Percentiles rank a stretch among this genome's conserved stretches.
phyloP scores from a whole-genome alignment of 2,113 vertebrate species.

The Gila orcuttii region DNA sequence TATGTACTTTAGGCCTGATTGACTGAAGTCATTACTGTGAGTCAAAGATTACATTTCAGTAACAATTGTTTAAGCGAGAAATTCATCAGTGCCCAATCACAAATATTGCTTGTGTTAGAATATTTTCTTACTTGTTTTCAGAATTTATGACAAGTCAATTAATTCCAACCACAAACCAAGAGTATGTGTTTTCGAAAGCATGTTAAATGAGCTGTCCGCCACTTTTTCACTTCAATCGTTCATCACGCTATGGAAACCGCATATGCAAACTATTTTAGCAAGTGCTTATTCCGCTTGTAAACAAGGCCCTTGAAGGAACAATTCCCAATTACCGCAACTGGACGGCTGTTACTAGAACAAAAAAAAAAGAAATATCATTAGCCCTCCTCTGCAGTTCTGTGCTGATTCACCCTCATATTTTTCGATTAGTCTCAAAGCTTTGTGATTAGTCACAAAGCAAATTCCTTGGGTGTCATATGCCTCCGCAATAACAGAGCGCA shows the following conservation, averaged over 20 bases:
- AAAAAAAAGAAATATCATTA: neutral
- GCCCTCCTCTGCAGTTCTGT: neutral
- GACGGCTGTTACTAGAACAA: neutral
- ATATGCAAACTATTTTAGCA: conserved; percentile 31
- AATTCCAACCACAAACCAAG: conserved; percentile 4
- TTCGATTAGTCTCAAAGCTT: neutral
- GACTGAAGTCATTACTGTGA: neutral
- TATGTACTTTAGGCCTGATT: neutral
- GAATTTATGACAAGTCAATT: conserved; percentile 11
- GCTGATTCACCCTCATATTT: neutral
- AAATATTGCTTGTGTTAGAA: conserved; percentile 1
- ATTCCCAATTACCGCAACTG: conserved; percentile 31
- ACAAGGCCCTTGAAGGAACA: conserved; percentile 19
- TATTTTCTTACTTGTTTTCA: neutral
- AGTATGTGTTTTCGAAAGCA: neutral
- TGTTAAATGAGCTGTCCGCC: neutral
- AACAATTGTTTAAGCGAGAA: conserved; percentile 13
- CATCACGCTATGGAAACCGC: neutral
- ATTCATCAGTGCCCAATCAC: neutral
- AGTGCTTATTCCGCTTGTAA: conserved; percentile 2
- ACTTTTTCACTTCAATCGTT: neutral
- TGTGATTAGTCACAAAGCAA: neutral
- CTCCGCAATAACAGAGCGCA: neutral
- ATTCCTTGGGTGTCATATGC: neutral
- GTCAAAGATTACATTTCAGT: neutral